Conservation (phyloP, 2,113 vertebrate genomes). For the Albula goreensis region DNA sequence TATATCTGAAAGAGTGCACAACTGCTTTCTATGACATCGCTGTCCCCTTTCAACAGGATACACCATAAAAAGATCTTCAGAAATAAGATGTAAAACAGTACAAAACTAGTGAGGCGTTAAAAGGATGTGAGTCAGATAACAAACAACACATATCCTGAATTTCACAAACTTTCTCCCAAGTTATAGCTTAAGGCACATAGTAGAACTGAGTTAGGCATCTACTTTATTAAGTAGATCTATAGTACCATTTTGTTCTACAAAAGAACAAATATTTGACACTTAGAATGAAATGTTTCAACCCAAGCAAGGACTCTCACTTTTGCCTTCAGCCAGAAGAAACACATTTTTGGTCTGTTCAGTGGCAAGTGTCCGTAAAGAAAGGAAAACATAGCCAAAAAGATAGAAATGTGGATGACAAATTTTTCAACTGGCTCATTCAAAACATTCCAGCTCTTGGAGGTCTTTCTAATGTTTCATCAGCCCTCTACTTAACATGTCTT, state of each 20-base stretch:
- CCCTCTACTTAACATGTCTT: constrained; percentile 44
- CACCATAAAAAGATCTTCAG: constrained; percentile 99
- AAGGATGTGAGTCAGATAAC: constrained; percentile 97
- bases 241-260: constrained; percentile 95
- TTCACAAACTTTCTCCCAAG: constrained; percentile 99
- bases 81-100: constrained; percentile 99
- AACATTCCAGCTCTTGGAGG: constrained; percentile 59
- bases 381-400: constrained; percentile 80
- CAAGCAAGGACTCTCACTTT: constrained; percentile 84
- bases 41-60: constrained; percentile 93
- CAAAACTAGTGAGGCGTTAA: constrained; percentile 99
- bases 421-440: constrained; percentile 57
- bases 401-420: constrained; percentile 56
- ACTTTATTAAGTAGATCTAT: constrained; percentile 92
- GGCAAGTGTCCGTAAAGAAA: constrained; percentile 90
- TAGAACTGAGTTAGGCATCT: constrained; percentile 99
- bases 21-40: constrained; percentile 98
- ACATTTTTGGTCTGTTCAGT: constrained; percentile 94
- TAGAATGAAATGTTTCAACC: constrained; percentile 82
- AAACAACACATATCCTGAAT: constrained; percentile 99
- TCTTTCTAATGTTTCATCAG: constrained; percentile 57
- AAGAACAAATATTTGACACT: constrained; percentile 93
- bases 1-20: constrained; percentile 98
- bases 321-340: constrained; percentile 86
- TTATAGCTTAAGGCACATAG: constrained; percentile 99